Conservation (phyloP, 2,113 vertebrate species). For the Uria lomvia region DNA sequence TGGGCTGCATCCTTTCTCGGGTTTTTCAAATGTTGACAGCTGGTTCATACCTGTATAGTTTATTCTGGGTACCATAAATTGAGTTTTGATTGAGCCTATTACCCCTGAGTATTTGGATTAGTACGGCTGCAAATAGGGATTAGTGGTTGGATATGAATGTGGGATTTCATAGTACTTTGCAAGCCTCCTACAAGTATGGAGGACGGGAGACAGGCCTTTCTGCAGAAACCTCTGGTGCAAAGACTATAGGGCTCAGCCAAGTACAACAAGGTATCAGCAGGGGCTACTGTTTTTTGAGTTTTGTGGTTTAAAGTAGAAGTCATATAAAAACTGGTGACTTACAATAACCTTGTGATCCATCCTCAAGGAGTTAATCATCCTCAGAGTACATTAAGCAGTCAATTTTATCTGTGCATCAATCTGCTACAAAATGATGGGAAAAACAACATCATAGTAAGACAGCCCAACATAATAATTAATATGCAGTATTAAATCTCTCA, state of each 20-base stretch:
- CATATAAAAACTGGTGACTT: background rate
- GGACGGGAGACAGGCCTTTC: background rate
- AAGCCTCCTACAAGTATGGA: background rate
- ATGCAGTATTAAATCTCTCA: conserved; percentile 68
- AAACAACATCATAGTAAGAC: conserved; percentile 62
- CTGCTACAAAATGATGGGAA: conserved; percentile 52
- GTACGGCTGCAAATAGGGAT: background rate
- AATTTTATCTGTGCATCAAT: conserved; percentile 63
- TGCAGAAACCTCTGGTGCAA: background rate
- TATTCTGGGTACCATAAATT: background rate
- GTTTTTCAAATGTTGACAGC: background rate
- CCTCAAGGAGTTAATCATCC: conserved; percentile 39
- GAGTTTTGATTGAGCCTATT: background rate
- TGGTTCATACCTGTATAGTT: background rate
- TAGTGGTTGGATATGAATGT: background rate
- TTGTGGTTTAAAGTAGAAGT: background rate
- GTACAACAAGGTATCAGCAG: background rate
- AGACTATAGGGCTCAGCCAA: background rate
- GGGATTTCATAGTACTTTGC: background rate
- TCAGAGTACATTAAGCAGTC: conserved; percentile 18
- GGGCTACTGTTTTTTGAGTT: background rate
- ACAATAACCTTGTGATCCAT: conserved; percentile 15
- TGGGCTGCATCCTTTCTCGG: background rate
- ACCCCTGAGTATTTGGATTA: accelerated
- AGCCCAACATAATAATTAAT: conserved; percentile 66